Evolutionary conservation across 2,888 invertebrate genomes (phyloP).

Genomic region (Teleogryllus oceanicus): DNA sequence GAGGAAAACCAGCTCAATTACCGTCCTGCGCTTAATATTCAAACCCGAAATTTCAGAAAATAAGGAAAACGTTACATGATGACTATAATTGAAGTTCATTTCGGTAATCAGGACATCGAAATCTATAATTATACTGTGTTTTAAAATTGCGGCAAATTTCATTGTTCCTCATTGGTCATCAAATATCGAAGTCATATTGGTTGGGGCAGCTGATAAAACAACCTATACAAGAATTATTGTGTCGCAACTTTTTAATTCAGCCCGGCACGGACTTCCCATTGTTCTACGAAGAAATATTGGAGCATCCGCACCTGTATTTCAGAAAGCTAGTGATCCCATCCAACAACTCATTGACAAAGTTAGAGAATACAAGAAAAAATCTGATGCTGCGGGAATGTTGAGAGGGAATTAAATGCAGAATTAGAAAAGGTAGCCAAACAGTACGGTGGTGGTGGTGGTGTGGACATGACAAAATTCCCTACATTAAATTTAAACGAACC

Average conservation of each 20-base stretch:
- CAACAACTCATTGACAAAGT: slow-evolving; percentile 90
- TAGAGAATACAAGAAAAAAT: slow-evolving; percentile 81
- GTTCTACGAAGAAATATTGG: slow-evolving; percentile 63
- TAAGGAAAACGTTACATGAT: too few relatives aligned
- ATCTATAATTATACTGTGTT: too few relatives aligned
- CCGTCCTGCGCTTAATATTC: too few relatives aligned
- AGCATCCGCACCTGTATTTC: slow-evolving; percentile 62
- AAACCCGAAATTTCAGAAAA: too few relatives aligned
- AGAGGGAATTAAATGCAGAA: slow-evolving; percentile 71
- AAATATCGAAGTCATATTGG: too few relatives aligned
- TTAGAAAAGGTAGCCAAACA: slow-evolving; percentile 75
- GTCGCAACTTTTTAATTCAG: slow-evolving; percentile 38
- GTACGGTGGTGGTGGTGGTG: slow-evolving; percentile 69
- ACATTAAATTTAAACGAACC: slow-evolving; percentile 74
- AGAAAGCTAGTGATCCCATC: slow-evolving; percentile 80
- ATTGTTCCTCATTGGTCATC: too few relatives aligned
- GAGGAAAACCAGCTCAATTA: too few relatives aligned
- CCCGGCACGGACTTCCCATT: slow-evolving; percentile 39
- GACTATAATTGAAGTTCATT: too few relatives aligned
- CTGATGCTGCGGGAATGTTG: slow-evolving; percentile 61
- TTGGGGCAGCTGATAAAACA: too few relatives aligned
- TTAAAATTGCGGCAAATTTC: too few relatives aligned
- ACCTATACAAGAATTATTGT: slow-evolving; percentile 43
- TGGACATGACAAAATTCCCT: slow-evolving; percentile 88
- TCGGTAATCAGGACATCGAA: too few relatives aligned